These are phyloP conservation scores for Siniperca chuatsi DNA, from an alignment of 2,113 vertebrate genomes.

Conservation along the genomic window DNA sequence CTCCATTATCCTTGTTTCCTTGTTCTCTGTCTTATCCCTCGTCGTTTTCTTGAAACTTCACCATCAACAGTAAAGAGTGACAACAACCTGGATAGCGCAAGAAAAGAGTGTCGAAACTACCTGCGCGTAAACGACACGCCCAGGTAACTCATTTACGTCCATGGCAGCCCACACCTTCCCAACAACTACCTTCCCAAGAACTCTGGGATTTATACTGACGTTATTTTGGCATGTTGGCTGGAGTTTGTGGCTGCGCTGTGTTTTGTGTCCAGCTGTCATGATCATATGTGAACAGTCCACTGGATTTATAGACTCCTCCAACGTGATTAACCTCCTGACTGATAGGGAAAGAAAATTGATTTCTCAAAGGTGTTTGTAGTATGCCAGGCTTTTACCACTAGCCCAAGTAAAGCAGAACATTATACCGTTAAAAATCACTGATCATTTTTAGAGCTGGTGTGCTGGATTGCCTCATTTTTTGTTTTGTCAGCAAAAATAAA, in stretches of 20 bases:
- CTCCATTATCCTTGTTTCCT: not conserved
- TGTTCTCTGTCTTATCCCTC: not conserved
- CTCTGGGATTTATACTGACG: not conserved
- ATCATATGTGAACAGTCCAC: not conserved
- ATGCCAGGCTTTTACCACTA: not conserved
- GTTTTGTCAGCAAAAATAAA: not conserved
- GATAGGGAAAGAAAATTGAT: constrained; percentile 41
- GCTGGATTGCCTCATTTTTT: not conserved
- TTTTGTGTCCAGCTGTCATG: constrained; percentile 20
- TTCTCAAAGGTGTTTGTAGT: not conserved
- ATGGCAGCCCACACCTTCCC: constrained; percentile 40
- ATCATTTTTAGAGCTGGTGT: not conserved
- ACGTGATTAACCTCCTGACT: constrained; percentile 11
- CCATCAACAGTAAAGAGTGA: not conserved
- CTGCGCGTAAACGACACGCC: constrained; percentile 60
- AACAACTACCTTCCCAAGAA: not conserved
- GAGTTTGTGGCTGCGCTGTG: not conserved
- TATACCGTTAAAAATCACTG: not conserved
- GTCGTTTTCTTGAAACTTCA: constrained; percentile 3
- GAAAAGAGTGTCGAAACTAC: constrained; percentile 51
- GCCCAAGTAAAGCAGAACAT: not conserved
- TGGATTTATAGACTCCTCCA: constrained; percentile 1
- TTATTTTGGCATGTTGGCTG: not conserved
- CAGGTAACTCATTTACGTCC: constrained; percentile 25
- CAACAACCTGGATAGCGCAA: not conserved